phyloP scores from a whole-genome alignment of 2,888 invertebrate species.

The Watsonalla cultraria region DNA sequence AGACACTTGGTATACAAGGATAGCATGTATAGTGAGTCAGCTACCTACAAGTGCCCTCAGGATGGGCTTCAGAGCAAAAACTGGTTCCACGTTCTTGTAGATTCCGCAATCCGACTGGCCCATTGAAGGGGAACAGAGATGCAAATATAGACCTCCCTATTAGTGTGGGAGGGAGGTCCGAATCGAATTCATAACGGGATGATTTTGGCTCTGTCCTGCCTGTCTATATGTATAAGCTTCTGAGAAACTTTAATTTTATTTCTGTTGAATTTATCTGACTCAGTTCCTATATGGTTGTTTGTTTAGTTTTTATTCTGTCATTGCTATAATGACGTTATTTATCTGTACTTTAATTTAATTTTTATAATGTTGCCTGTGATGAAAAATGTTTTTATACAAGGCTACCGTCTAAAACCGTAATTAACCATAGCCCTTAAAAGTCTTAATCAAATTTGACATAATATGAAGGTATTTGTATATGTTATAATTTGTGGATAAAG shows the following conservation, averaged over 20 bases:
- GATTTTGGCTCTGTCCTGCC: constrained; percentile 4
- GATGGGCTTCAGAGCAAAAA: constrained; percentile 41
- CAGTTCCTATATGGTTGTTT: constrained; percentile 20
- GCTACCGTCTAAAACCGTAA: no score
- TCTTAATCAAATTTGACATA: no score
- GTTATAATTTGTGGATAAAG: no score
- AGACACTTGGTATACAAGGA: no score
- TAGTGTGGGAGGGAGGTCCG: constrained; percentile 34
- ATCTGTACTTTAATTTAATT: no score
- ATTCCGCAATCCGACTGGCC: constrained; percentile 55
- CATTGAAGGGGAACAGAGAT: constrained; percentile 65
- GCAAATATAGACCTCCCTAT: constrained; percentile 15
- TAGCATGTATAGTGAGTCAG: neutral
- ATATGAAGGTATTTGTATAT: no score
- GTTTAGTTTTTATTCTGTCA: neutral
- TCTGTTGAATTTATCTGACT: constrained; percentile 31
- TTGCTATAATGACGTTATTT: neutral
- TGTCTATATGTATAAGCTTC: constrained; percentile 1
- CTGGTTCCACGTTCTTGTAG: constrained; percentile 56
- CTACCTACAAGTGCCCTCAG: constrained; percentile 4
- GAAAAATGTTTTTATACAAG: no score
- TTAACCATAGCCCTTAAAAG: no score
- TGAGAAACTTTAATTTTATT: constrained; percentile 10
- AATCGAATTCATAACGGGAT: constrained; percentile 57
- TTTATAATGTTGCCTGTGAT: no score